Conservation (phyloP, 2,113 vertebrate genomes). For the Mirza zaza region DNA sequence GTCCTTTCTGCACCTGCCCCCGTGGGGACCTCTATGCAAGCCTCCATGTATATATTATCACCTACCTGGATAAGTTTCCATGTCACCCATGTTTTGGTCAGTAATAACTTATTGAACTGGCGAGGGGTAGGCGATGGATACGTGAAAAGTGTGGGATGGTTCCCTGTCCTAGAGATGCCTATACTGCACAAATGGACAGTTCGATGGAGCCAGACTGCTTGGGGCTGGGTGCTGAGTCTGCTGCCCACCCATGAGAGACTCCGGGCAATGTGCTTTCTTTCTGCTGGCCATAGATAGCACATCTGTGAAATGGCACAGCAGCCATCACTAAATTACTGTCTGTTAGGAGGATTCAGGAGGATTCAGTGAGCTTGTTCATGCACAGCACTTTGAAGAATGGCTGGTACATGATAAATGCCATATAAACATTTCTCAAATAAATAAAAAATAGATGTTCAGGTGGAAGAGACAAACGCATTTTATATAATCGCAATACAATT, state of each 20-base stretch:
- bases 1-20: neutral
- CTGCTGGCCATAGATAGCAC: neutral
- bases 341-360: too few relatives aligned
- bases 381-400: neutral
- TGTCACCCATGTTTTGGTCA: neutral
- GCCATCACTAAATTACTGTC: accelerated
- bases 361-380: accelerated
- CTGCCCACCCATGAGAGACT: too few relatives aligned
- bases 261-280: accelerated
- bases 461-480: neutral
- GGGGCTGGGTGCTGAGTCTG: too few relatives aligned
- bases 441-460: neutral
- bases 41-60: too few relatives aligned
- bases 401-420: accelerated
- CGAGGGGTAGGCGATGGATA: neutral
- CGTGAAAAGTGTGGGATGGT: neutral
- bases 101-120: neutral
- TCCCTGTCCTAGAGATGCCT: too few relatives aligned
- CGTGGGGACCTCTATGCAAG: neutral
- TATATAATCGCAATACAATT: too few relatives aligned
- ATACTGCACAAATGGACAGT: accelerated
- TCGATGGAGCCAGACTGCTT: accelerated
- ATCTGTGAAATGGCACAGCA: neutral
- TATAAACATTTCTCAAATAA: neutral
- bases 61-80: accelerated